Conservation (phyloP, 2,797 vertebrate genomes). For the Bovichtus diacanthus region DNA sequence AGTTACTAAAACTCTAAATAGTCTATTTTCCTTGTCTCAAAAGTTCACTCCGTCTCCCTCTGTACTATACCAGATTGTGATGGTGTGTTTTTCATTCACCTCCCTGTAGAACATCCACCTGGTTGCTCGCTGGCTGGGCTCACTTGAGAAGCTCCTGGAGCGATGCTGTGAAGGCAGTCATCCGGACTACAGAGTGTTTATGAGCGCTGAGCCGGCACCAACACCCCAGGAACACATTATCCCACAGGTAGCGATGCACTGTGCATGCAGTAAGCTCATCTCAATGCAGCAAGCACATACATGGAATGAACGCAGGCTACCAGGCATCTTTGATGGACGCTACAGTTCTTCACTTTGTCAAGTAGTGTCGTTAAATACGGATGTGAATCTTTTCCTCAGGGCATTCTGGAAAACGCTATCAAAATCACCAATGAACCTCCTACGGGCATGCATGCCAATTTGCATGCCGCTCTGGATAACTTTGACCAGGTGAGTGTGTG, state of each 20-base stretch:
- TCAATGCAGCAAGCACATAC: not conserved
- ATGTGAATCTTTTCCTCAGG: constrained; percentile 59
- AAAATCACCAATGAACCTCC: constrained; percentile 90
- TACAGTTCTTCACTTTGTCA: not conserved
- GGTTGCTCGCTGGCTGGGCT: constrained; percentile 87
- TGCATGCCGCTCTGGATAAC: constrained; percentile 85
- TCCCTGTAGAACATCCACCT: constrained; percentile 90
- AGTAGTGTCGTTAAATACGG: not conserved
- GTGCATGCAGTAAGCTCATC: not conserved
- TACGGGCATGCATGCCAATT: constrained; percentile 87
- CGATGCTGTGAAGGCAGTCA: constrained; percentile 84
- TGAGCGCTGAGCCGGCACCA: constrained; percentile 85
- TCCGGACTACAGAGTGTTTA: constrained; percentile 83
- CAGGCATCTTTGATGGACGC: not conserved
- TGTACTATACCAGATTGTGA: not conserved
- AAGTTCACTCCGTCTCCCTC: not conserved
- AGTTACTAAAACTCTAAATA: not conserved
- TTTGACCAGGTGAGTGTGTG: constrained; percentile 84
- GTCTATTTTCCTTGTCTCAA: not conserved
- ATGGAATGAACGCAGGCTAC: not conserved
- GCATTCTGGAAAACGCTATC: constrained; percentile 88
- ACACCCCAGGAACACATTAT: constrained; percentile 86
- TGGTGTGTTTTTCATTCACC: not conserved
- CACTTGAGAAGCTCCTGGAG: constrained; percentile 87
- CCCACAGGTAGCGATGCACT: constrained; percentile 74